Evolutionary conservation across 2,888 invertebrate species (phyloP).

Genomic region (Trichopria drosophilae): DNA sequence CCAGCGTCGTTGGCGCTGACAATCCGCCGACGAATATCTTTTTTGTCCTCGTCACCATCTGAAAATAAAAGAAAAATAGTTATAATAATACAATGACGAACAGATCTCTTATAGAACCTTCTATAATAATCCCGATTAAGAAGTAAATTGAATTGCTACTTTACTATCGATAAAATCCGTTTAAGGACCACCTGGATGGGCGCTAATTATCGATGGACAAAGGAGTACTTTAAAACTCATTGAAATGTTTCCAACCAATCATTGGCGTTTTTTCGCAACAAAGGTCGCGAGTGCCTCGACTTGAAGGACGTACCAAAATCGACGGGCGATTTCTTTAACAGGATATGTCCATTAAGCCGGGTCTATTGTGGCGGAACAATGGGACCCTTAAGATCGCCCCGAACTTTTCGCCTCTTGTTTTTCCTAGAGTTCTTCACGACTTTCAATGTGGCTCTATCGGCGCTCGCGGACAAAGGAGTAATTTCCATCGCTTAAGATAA

Average conservation of each 20-base stretch:
- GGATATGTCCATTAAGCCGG: conserved; percentile 37
- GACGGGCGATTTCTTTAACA: conserved; percentile 33
- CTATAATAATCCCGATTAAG: too few species aligned
- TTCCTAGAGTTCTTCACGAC: conserved; percentile 22
- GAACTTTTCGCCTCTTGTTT: conserved; percentile 36
- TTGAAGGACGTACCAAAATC: too few species aligned
- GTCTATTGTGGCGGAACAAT: conserved; percentile 36
- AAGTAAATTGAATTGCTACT: too few species aligned
- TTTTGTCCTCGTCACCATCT: conserved; percentile 99
- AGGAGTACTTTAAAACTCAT: too few species aligned
- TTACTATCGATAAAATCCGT: too few species aligned
- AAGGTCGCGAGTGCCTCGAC: too few species aligned
- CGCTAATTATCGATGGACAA: too few species aligned
- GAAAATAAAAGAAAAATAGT: conserved; percentile 61
- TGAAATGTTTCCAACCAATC: too few species aligned
- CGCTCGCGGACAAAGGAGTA: conserved; percentile 29
- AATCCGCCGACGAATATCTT: conserved; percentile 99
- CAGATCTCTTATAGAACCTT: too few species aligned
- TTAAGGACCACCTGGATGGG: too few species aligned
- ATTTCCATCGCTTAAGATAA: conserved; percentile 34
- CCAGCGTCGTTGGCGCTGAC: conserved; percentile 98
- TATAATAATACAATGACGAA: too few species aligned
- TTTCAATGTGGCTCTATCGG: conserved; percentile 6
- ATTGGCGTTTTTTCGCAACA: too few species aligned
- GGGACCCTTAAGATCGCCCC: conserved; percentile 33